phyloP scores from a whole-genome alignment of 2,888 invertebrate genomes.

The Hypena proboscidalis region DNA sequence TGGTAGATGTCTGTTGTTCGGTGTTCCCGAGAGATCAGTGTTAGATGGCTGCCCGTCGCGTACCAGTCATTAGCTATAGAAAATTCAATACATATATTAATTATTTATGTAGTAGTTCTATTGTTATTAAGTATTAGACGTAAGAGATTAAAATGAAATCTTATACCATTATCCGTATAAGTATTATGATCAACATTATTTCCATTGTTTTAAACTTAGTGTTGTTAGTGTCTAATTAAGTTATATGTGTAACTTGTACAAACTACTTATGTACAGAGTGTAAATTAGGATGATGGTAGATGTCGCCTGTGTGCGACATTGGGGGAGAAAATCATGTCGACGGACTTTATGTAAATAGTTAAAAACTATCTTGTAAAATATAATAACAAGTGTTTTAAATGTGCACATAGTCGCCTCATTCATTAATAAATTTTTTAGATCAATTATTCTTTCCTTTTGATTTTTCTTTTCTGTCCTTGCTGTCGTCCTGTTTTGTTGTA shows the following conservation, averaged over 20 bases:
- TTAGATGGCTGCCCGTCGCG: slow-evolving; percentile 73
- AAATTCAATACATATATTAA: slow-evolving; percentile 71
- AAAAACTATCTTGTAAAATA: slow-evolving; percentile 80
- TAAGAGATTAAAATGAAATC: slow-evolving; percentile 74
- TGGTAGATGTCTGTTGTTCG: slow-evolving; percentile 16
- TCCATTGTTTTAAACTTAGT: slow-evolving; percentile 77
- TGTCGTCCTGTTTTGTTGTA: slow-evolving; percentile 32
- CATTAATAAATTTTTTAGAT: slow-evolving; percentile 85
- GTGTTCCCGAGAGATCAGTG: slow-evolving; percentile 22
- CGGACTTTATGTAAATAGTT: slow-evolving; percentile 77
- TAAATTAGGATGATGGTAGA: slow-evolving; percentile 54
- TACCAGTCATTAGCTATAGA: slow-evolving; percentile 78
- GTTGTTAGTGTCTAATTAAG: slow-evolving; percentile 63
- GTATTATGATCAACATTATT: slow-evolving; percentile 83
- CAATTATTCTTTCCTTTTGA: slow-evolving; percentile 68
- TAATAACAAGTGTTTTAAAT: slow-evolving; percentile 81
- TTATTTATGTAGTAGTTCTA: slow-evolving; percentile 72
- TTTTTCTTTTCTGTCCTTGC: slow-evolving; percentile 43
- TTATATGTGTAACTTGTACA: slow-evolving; percentile 78
- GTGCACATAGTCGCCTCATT: slow-evolving; percentile 86
- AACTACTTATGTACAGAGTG: slow-evolving; percentile 81
- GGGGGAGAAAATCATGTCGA: slow-evolving; percentile 47
- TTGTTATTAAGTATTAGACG: slow-evolving; percentile 65
- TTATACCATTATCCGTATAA: slow-evolving; percentile 81
- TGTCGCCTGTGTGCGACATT: slow-evolving; percentile 44